Evolutionary conservation across 2,888 invertebrate species (phyloP), one percentile per base, ranked within the genome.

Genomic region (Escarpia spicata): DNA sequence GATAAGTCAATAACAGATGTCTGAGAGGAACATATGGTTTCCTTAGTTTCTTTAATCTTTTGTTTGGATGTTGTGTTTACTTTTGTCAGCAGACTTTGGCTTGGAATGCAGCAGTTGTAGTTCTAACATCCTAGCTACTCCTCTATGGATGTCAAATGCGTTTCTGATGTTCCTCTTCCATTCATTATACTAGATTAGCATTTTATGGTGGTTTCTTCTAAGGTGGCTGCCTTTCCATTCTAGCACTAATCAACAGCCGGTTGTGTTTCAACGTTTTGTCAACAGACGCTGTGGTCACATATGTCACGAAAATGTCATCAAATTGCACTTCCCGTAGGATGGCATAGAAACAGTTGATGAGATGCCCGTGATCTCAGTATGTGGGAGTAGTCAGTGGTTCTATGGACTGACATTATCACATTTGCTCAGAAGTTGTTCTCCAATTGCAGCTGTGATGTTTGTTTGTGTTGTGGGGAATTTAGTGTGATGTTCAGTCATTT

Each of bases 221-320:
- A 75, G 75, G 75, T 75, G 75, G 15, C 6, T 3, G 4, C 26
- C 6, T 26, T 6, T n/a, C 75, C 26, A 75, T 26, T 75, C n/a
- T 3, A 26, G 6, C 75, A 75, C 26, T 75, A 75, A 75, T 75
- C 75, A 75, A 75, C n/a, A 3, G 75, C 75, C 26, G n/a, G 75
- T 75, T 75, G 75, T 75, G 75, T 75, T 75, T 26, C 75, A 26
- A 9, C 12, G 52, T 6, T 75, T 75, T 75, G 75, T 75, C 75
- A 75, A 75, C 75, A 75, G 75, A 26, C 75, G n/a, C 75, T 26
- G 6, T n/a, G n/a, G 75, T 75, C 75, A 75, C 75, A 75, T 75
- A 75, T 75, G 75, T 75, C 75, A 75, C 75, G 3, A 75, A n/a
- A 75, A 75, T 75, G 75, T 75, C 75, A 75, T 75, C 75, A 75